These are phyloP conservation scores for Lasioglossum leucozonium DNA, from an alignment of 2,888 invertebrate genomes.

Conservation along the genomic window DNA sequence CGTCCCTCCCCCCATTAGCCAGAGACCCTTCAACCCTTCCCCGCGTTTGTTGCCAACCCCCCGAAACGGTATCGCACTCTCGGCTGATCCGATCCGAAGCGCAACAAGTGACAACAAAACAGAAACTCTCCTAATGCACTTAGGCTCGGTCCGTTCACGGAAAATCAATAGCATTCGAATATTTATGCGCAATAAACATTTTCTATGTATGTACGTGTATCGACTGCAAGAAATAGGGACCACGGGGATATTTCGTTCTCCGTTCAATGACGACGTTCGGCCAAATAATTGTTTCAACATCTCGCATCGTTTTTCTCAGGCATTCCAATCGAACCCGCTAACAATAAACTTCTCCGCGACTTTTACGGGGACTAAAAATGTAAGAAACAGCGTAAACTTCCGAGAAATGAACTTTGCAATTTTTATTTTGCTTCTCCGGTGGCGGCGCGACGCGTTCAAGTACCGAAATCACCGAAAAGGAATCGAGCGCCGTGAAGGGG, in stretches of 20 bases:
- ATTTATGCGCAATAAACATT: not conserved
- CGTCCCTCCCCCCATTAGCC: not conserved
- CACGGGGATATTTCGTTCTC: too few relatives aligned
- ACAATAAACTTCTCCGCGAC: not conserved
- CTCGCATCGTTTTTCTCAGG: too few relatives aligned
- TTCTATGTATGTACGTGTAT: not conserved
- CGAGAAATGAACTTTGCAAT: not conserved
- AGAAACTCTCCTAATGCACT: not conserved
- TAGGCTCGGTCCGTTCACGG: not conserved
- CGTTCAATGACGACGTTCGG: not conserved
- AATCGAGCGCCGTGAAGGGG: conserved; percentile 27
- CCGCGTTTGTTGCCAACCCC: conserved; percentile 29
- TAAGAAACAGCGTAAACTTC: not conserved
- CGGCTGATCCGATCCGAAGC: not conserved
- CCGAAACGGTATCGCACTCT: not conserved
- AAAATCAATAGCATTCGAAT: not conserved
- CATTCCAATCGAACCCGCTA: not conserved
- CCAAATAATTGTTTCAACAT: not conserved
- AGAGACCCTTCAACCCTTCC: conserved; percentile 1
- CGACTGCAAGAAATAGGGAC: not conserved
- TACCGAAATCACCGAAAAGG: not conserved
- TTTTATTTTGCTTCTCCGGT: not conserved
- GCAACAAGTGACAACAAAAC: conserved; percentile 39
- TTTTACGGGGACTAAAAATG: not conserved
- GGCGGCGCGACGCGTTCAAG: not conserved